Evolutionary conservation across 2,888 invertebrate genomes (phyloP), one percentile per base, ranked within the genome.

Genomic region (Pseudanteris insignis): DNA sequence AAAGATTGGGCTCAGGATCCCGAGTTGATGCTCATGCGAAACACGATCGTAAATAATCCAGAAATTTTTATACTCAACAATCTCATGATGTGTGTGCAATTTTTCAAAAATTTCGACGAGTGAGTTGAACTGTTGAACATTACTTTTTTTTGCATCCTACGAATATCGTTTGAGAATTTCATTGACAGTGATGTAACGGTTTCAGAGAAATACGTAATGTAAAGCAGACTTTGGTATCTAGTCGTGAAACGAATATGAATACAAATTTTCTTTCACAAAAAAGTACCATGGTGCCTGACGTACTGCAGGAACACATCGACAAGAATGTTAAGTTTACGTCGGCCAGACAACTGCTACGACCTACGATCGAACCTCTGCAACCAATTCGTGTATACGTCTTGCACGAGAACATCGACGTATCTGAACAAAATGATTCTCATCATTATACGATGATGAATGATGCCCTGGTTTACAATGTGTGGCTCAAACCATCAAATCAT

Each of bases 81-180:
- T 75, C 84, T 91, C 50, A 82, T 91, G 46, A 83, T 91, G 75
- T 86, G 87, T 8, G 83, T 90, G 12, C 90, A 91, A 79, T 91
- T 92, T 81, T 91, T 90, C 70, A 86, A 88, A 65, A 89, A 92
- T 76, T 91, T 86, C 72, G 88, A 91, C 75, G 84, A 86, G 91
- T 91, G 78, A 83, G 85, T 79, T 46, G 6, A 8, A n/a, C 2
- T 8, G 18, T 18, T 3, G 18, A 18, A n/a, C n/a, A n/a, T n/a
- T n/a, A n/a, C n/a, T n/a, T n/a, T n/a, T n/a, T n/a, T n/a, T n/a
- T n/a, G n/a, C n/a, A n/a, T n/a, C n/a, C n/a, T n/a, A n/a, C n/a
- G n/a, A n/a, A n/a, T n/a, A n/a, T n/a, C n/a, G n/a, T n/a, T n/a
- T n/a, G n/a, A n/a, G n/a, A n/a, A n/a, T n/a, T n/a, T n/a, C n/a